phyloP scores from a whole-genome alignment of 2,888 invertebrate genomes.

The Sarcophaga carnaria region DNA sequence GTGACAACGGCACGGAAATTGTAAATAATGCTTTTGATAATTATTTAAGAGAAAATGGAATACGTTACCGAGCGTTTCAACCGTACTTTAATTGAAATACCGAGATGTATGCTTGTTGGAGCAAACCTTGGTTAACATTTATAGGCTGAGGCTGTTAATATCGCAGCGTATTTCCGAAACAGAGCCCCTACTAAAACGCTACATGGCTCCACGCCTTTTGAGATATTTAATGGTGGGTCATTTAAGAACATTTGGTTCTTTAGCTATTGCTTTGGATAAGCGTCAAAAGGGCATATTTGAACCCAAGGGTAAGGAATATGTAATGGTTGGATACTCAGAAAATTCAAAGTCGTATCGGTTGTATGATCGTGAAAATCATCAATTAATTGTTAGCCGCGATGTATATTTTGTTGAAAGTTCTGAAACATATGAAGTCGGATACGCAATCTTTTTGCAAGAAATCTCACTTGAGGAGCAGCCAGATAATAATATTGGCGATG shows the following conservation, averaged over 20 bases:
- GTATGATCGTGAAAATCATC: not conserved
- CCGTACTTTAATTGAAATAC: no score
- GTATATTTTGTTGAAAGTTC: not conserved
- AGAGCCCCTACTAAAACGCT: no score
- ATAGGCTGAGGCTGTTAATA: not conserved
- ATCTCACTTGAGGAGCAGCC: no score
- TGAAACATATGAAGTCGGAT: no score
- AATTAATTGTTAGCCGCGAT: not conserved
- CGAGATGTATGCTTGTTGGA: no score
- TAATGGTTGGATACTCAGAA: not conserved
- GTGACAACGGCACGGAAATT: constrained; percentile 7
- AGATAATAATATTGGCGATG: no score
- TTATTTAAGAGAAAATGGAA: not conserved
- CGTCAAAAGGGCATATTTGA: no score
- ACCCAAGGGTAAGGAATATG: no score
- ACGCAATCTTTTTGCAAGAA: no score
- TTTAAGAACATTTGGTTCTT: not conserved
- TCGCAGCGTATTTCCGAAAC: not conserved
- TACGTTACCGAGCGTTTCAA: not conserved
- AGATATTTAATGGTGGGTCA: no score
- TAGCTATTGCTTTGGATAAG: not conserved
- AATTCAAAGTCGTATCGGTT: not conserved
- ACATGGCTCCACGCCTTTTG: no score
- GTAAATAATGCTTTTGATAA: not conserved
- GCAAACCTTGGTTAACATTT: no score